Evolutionary conservation across 64 coral and sea anemone species (phyloP).

Genomic region (Montipora efflorescens): DNA sequence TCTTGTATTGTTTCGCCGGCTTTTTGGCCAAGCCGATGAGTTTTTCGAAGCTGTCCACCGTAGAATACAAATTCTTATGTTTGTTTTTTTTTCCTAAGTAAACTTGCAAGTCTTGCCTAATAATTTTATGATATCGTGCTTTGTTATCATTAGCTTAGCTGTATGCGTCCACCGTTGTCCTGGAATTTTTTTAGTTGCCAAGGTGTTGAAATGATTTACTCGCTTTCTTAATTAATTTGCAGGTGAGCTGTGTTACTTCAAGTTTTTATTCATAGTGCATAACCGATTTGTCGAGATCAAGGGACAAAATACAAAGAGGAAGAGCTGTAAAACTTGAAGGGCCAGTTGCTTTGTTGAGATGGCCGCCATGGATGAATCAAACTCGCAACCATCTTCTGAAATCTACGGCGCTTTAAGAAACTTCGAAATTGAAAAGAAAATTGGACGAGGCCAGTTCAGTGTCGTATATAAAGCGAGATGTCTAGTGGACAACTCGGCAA

Average conservation of each 20-base stretch:
- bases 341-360: background rate
- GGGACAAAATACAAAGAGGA: background rate
- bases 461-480: slow-evolving; percentile 93
- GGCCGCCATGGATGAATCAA: slow-evolving; percentile 38
- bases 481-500: slow-evolving; percentile 63
- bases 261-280: background rate
- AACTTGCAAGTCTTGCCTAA: no score
- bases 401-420: slow-evolving; percentile 41
- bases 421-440: slow-evolving; percentile 95
- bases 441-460: slow-evolving; percentile 97
- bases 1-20: no score
- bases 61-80: background rate
- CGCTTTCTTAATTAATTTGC: no score
- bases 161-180: no score
- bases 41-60: background rate
- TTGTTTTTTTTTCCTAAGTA: no score
- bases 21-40: background rate
- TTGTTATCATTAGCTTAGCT: no score
- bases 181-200: no score
- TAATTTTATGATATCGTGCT: no score
- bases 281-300: background rate
- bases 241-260: no score
- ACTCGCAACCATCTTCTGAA: background rate
- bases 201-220: no score
- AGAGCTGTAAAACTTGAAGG: background rate